A percentile compares a stretch with the other conserved stretches of the same genome.
Evolutionary conservation across 2,888 invertebrate species (phyloP).

Genomic region (Athripsodes cinereus): DNA sequence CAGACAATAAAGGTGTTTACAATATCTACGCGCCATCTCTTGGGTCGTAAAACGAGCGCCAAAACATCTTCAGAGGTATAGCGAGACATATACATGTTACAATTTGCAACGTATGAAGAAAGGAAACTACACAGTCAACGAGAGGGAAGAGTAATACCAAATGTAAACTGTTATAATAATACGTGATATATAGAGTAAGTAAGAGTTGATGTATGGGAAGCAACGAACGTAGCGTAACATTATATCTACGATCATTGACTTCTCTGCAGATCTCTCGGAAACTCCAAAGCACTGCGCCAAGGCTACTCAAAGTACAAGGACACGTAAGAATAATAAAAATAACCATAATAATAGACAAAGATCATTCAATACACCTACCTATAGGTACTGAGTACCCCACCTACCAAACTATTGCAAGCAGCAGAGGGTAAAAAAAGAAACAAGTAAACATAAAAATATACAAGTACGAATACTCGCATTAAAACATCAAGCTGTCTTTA

Average conservation of each 20-base stretch:
- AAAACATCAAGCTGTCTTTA: no score
- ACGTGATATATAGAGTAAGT: no score
- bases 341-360: no score
- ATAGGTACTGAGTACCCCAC: no score
- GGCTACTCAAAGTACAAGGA: neutral
- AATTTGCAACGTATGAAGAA: neutral
- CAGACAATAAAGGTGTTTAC: slow-evolving; percentile 13
- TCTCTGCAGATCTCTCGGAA: slow-evolving; percentile 7
- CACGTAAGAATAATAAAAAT: neutral
- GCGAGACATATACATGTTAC: neutral
- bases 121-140: neutral
- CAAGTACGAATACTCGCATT: neutral
- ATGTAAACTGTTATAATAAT: neutral
- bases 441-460: neutral
- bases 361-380: no score
- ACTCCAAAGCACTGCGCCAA: slow-evolving; percentile 2
- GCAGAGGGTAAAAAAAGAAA: no score
- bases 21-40: slow-evolving; percentile 6
- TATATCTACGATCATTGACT: slow-evolving; percentile 12
- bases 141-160: neutral
- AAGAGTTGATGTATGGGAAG: no score
- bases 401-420: neutral
- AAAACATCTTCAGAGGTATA: slow-evolving; percentile 1
- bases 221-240: slow-evolving; percentile 15
- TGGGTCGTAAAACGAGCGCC: neutral